Conservation (phyloP, 2,113 vertebrate genomes). For the Brachyhypopomus occidentalis region DNA sequence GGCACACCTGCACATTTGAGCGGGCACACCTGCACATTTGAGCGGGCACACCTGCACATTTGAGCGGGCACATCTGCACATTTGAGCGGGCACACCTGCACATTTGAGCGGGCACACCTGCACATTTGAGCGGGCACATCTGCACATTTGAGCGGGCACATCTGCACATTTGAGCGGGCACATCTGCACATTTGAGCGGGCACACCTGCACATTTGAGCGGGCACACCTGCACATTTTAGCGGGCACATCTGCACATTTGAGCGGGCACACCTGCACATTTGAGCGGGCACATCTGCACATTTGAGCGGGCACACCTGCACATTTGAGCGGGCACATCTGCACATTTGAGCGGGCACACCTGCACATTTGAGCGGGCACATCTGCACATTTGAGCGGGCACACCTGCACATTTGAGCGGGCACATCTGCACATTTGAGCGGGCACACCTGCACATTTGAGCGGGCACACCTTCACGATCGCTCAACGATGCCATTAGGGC, state of each 20-base stretch:
- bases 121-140: no score
- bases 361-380: neutral
- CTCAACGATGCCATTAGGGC: slow-evolving; percentile 52
- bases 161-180: no score
- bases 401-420: neutral
- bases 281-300: neutral
- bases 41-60: no score
- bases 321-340: no score
- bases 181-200: no score
- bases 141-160: no score
- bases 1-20: neutral
- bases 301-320: neutral
- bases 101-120: no score
- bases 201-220: no score
- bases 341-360: neutral
- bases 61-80: no score
- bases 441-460: neutral
- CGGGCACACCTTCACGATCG: neutral
- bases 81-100: no score
- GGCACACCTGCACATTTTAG: no score
- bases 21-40: neutral
- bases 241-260: no score
- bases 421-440: neutral
- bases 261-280: neutral
- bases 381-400: neutral